Evolutionary conservation across 2,888 invertebrate genomes (phyloP).

Genomic region (Spicauda simplicius): DNA sequence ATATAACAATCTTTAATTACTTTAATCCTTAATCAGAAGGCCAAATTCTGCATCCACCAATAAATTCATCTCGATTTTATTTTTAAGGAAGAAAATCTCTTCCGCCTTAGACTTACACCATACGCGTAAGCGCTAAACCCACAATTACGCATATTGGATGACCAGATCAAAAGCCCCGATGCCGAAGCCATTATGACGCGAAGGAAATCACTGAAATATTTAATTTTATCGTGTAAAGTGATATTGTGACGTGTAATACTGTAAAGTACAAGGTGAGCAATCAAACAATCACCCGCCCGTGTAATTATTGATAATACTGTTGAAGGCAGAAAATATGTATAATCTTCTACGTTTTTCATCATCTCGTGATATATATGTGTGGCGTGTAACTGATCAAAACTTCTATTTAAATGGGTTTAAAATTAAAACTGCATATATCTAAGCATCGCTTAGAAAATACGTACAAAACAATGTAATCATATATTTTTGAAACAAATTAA

Average conservation of each 20-base stretch:
- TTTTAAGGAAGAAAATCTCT: neutral
- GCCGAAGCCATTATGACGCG: slow-evolving; percentile 63
- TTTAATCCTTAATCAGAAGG: too few relatives aligned
- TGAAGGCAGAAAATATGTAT: neutral
- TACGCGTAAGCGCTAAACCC: slow-evolving; percentile 68
- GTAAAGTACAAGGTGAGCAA: slow-evolving; percentile 30
- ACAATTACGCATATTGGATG: slow-evolving; percentile 83
- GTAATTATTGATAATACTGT: neutral
- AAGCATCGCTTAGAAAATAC: too few relatives aligned
- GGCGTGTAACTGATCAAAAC: too few relatives aligned
- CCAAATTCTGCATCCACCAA: too few relatives aligned
- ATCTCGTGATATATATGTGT: neutral
- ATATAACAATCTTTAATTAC: too few relatives aligned
- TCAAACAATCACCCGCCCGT: slow-evolving; percentile 13
- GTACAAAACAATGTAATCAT: too few relatives aligned
- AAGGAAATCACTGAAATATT: slow-evolving; percentile 71
- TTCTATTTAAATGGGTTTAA: too few relatives aligned
- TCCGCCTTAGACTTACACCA: slow-evolving; percentile 53
- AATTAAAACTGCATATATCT: too few relatives aligned
- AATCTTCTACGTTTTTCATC: neutral
- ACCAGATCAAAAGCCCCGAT: slow-evolving; percentile 74
- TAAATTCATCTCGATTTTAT: too few relatives aligned
- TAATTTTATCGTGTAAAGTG: slow-evolving; percentile 50
- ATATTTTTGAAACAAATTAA: too few relatives aligned
- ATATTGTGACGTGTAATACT: slow-evolving; percentile 41